Base-by-base conservation (phyloP, 2,113 vertebrate species). In the Anser cygnoides region DNA sequence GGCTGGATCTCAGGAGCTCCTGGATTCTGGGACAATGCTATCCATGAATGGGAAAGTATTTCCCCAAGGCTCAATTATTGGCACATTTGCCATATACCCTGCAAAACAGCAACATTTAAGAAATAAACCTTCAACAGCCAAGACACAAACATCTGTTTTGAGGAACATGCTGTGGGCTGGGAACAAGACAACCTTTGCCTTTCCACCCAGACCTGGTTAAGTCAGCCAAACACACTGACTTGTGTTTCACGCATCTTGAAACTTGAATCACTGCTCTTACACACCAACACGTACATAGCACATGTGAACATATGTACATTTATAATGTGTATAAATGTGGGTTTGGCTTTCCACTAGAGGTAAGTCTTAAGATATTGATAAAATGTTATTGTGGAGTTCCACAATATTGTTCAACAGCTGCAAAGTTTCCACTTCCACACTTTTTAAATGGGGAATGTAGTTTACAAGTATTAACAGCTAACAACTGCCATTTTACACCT, bases 121-220 rank as follows among this genome's bases (percentile, higher is more conserved):
- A 5, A 59, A 39, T 0, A 22, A 87, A 28, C 28, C 89, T 50
- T 4, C 52, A 73, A 17, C 67, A 70, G 81, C 81, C 81, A 89
- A 61, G 70, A 65, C 33, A 52, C 84, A 82, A 93, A 89, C 92
- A 93, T 55, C 87, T 95, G 90, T 6, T 95, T 73, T 39, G n/a
- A 89, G 66, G 70, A 93, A 61, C 37, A 50, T 4, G 13, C 18
- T 41, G 37, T 6, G 41, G 73, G 84, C 68, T 90, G 87, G 84
- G 81, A 96, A 68, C 92, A 63, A 43, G 68, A 54, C 55, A 84
- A 18, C 31, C 81, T 91, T 90, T 76, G 78, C 84, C 61, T 92
- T 87, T 87, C 61, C 93, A 96, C 37, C 87, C 71, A 79, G 35
- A 19, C 5, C 1, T 72, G 84, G 35, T 18, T 26, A 13, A 81